A percentile compares a stretch with the other conserved stretches of the same genome.
Evolutionary conservation across 2,113 vertebrate species (phyloP).

Genomic region (Antennarius striatus): DNA sequence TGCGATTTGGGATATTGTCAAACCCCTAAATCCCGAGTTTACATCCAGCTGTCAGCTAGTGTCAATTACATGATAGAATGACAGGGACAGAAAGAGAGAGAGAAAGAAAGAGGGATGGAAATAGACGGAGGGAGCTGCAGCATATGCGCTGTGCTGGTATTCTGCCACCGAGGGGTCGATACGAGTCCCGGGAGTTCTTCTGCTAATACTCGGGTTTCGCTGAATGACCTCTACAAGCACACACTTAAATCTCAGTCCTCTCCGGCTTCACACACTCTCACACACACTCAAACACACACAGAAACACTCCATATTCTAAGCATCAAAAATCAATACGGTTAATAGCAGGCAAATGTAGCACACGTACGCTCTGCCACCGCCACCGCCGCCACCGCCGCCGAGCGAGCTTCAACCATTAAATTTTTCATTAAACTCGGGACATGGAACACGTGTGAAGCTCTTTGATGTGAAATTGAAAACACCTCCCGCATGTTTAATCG

Average conservation of each 20-base stretch:
- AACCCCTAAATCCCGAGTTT: conserved; percentile 40
- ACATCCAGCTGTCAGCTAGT: conserved; percentile 65
- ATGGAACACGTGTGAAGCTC: conserved; percentile 21
- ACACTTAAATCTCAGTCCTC: neutral
- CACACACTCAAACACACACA: too few species aligned
- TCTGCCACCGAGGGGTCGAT: conserved; percentile 68
- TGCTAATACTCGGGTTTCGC: conserved; percentile 75
- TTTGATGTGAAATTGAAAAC: conserved; percentile 55
- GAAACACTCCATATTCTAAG: too few species aligned
- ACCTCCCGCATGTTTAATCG: too few species aligned
- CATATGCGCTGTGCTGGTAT: conserved; percentile 73
- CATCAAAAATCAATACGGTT: too few species aligned
- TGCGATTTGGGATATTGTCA: conserved; percentile 39
- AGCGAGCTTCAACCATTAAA: too few species aligned
- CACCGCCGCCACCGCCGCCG: too few species aligned
- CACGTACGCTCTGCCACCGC: too few species aligned
- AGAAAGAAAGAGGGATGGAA: conserved; percentile 17
- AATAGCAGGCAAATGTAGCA: too few species aligned
- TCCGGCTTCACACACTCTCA: conserved; percentile 1
- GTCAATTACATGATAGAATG: conserved; percentile 57
- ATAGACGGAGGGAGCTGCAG: conserved; percentile 46
- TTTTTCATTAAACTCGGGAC: conserved; percentile 40
- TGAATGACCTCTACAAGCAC: conserved; percentile 74
- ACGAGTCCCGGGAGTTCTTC: conserved; percentile 73
- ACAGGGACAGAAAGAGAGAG: conserved; percentile 27